Evolutionary conservation across 2,888 invertebrate species (phyloP).

Genomic region (Mythimna impura): DNA sequence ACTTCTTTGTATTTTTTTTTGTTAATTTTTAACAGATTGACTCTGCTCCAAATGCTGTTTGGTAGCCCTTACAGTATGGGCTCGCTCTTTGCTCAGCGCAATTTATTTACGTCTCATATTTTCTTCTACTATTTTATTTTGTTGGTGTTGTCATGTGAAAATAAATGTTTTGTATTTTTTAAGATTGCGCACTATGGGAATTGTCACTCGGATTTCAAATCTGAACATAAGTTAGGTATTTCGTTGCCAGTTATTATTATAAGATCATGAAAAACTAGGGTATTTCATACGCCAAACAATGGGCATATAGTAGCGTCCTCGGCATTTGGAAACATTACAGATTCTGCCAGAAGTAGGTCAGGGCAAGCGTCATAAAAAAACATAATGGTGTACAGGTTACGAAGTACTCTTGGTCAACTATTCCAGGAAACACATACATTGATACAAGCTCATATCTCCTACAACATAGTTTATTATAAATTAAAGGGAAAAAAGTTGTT

Average conservation of each 20-base stretch:
- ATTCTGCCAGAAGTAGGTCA: conserved; percentile 46
- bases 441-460: conserved; percentile 1
- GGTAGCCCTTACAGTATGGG: neutral
- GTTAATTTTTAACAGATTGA: too few species aligned
- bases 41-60: too few species aligned
- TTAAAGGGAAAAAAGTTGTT: neutral
- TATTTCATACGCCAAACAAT: conserved; percentile 17
- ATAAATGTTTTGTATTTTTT: neutral
- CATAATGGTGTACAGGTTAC: conserved; percentile 37
- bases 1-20: too few species aligned
- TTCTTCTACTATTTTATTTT: neutral
- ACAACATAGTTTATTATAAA: neutral
- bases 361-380: conserved; percentile 43
- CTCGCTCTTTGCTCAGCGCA: neutral
- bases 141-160: neutral
- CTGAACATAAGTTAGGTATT: neutral
- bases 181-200: neutral
- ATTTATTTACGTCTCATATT: neutral
- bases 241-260: neutral
- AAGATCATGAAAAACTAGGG: conserved; percentile 4
- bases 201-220: neutral
- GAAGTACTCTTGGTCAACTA: neutral
- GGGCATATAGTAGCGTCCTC: conserved; percentile 32
- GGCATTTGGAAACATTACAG: conserved; percentile 42
- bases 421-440: neutral